Evolutionary conservation across 2,113 vertebrate species (phyloP), one percentile per base, ranked within the genome.

Genomic region (Cephalopholis sonnerati): DNA sequence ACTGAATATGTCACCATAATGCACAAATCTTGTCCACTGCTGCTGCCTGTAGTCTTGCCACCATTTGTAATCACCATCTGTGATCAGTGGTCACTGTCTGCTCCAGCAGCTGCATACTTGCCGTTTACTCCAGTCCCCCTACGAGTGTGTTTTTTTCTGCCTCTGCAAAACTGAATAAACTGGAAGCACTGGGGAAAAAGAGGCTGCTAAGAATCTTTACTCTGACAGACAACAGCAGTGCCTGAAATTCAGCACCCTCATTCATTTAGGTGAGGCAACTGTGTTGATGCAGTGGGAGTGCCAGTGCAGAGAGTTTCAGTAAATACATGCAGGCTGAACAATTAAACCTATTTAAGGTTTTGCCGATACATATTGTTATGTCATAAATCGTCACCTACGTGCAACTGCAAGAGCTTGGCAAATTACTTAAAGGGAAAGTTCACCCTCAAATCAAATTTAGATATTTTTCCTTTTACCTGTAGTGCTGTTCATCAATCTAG

Each of bases 41-140:
- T 36, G 6, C 58, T 4, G 25, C 25, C 63, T 46, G 0, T 59
- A 27, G 59, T 61, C 36, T 54, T 17, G 67, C 62, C 69, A 32
- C 46, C 18, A 51, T 71, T 64, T 71, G 73, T 57, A 32, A 44
- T 64, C 39, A 24, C 67, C 68, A 62, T 74, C 75, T 84, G 82
- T 74, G 81, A 53, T 59, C 74, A 25, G 63, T 54, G 7, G 74
- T 53, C 41, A 13, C 67, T 27, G 81, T 83, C 58, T 64, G 58
- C 46, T 51, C 57, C 63, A 61, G 63, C 65, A 71, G 75, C 69
- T 68, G 62, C 63, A 74, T 12, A 41, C 61, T 29, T 5, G 41
- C 74, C 16, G 81, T 53, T n/a, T 70, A n/a, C 50, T 22, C 2
- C 2, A 55, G n/a, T 27, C 48, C 53, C 24, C 32, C 50, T 12